These are phyloP conservation scores for Formica selysi DNA, from an alignment of 1,140 invertebrate genomes.

Conservation along the genomic window DNA sequence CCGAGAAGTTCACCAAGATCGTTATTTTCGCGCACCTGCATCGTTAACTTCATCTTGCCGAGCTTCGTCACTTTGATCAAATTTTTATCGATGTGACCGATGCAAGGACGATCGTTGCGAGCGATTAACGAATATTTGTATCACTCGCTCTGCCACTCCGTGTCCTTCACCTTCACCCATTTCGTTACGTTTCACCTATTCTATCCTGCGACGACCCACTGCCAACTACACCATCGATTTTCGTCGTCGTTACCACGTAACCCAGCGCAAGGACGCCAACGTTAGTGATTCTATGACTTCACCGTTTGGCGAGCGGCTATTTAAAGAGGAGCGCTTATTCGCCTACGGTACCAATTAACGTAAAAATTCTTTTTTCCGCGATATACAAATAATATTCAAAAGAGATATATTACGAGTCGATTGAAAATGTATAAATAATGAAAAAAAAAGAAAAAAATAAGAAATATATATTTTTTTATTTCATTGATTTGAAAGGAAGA, in stretches of 20 bases:
- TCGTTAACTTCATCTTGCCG: slow-evolving; percentile 30
- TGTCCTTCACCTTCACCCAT: slow-evolving; percentile 76
- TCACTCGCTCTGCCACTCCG: slow-evolving; percentile 60
- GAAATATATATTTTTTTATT: slow-evolving; percentile 22
- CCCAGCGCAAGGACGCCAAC: slow-evolving; percentile 55
- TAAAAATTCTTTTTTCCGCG: not conserved
- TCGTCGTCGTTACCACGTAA: slow-evolving; percentile 67
- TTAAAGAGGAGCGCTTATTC: slow-evolving; percentile 47
- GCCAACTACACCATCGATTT: slow-evolving; percentile 74
- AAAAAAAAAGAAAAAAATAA: not conserved
- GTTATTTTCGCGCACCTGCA: not conserved
- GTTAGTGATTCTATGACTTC: slow-evolving; percentile 59
- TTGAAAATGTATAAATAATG: not conserved
- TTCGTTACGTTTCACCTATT: slow-evolving; percentile 66
- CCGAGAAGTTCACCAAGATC: slow-evolving; percentile 22
- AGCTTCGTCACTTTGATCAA: not conserved
- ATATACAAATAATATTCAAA: not conserved
- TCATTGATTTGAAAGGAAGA: not conserved
- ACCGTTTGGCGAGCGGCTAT: slow-evolving; percentile 39
- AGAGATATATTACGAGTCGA: not conserved
- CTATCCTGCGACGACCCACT: slow-evolving; percentile 70
- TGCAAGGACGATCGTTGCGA: slow-evolving; percentile 70
- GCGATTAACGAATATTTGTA: slow-evolving; percentile 74
- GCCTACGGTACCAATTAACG: not conserved
- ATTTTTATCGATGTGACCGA: slow-evolving; percentile 61